phyloP scores from a whole-genome alignment of 1,140 invertebrate species.

The Agrypnia vestita region DNA sequence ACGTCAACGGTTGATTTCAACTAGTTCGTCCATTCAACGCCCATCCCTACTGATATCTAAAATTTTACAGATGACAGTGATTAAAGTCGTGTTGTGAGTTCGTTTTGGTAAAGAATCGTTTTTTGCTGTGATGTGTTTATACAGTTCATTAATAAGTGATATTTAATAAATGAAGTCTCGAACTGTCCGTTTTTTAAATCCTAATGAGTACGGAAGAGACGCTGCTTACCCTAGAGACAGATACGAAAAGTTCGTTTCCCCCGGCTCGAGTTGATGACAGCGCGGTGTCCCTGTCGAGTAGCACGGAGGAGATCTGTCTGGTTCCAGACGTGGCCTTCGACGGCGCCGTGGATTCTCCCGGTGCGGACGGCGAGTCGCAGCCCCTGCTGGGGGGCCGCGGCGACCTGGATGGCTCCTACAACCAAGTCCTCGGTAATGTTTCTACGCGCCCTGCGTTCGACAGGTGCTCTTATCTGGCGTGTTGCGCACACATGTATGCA shows the following conservation, averaged over 20 bases:
- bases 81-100: slow-evolving; percentile 45
- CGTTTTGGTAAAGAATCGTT: slow-evolving; percentile 37
- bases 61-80: background rate
- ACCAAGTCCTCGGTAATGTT: slow-evolving; percentile 86
- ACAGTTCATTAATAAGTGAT: slow-evolving; percentile 53
- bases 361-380: slow-evolving; percentile 89
- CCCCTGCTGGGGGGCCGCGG: slow-evolving; percentile 89
- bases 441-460: slow-evolving; percentile 32
- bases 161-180: slow-evolving; percentile 72
- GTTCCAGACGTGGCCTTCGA: slow-evolving; percentile 79
- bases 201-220: slow-evolving; percentile 75
- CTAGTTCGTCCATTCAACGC: too few relatives aligned
- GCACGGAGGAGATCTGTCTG: slow-evolving; percentile 78
- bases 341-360: slow-evolving; percentile 82
- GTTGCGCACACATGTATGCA: slow-evolving; percentile 23
- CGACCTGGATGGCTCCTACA: slow-evolving; percentile 83
- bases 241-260: slow-evolving; percentile 67
- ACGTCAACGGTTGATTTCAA: too few relatives aligned
- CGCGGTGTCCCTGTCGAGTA: slow-evolving; percentile 72
- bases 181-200: slow-evolving; percentile 67
- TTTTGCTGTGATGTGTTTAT: slow-evolving; percentile 47
- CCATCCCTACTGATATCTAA: background rate
- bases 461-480: slow-evolving; percentile 41
- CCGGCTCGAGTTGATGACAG: slow-evolving; percentile 70
- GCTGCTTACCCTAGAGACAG: slow-evolving; percentile 73